Percentiles rank a stretch among this genome's conserved stretches.
Conservation (phyloP, 2,113 vertebrate genomes). For the Danionella cerebrum region DNA sequence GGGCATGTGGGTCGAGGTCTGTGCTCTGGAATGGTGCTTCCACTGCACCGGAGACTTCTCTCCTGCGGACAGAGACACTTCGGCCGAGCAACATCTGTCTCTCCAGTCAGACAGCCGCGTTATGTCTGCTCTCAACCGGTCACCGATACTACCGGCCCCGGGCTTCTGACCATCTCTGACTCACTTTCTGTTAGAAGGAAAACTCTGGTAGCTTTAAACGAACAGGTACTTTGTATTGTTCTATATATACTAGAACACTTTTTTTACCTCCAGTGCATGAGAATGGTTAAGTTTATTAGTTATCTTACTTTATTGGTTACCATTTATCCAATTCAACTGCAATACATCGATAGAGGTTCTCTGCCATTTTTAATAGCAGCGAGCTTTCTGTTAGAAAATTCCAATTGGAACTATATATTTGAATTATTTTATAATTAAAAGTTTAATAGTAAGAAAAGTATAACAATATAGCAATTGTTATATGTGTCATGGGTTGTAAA, state of each 20-base stretch:
- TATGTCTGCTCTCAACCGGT: constrained; percentile 19
- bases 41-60: background rate
- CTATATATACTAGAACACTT: no score
- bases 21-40: constrained; percentile 21
- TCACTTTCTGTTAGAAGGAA: constrained; percentile 4
- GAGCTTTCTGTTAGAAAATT: no score
- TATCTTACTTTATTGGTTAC: no score
- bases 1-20: background rate
- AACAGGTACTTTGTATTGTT: constrained; percentile 1
- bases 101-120: constrained; percentile 19
- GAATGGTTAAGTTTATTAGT: no score
- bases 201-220: background rate
- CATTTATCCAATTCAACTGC: no score
- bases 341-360: no score
- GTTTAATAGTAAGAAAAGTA: no score
- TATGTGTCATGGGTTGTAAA: background rate
- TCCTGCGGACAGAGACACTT: background rate
- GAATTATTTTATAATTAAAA: no score
- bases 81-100: constrained; percentile 8
- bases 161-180: background rate
- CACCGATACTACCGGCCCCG: constrained; percentile 16
- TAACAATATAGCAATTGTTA: no score
- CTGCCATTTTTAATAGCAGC: no score
- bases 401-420: no score
- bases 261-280: no score